A percentile compares a stretch with the other conserved stretches of the same genome.
phyloP scores from a whole-genome alignment of 2,888 invertebrate genomes.

The Geotrupes spiniger region DNA sequence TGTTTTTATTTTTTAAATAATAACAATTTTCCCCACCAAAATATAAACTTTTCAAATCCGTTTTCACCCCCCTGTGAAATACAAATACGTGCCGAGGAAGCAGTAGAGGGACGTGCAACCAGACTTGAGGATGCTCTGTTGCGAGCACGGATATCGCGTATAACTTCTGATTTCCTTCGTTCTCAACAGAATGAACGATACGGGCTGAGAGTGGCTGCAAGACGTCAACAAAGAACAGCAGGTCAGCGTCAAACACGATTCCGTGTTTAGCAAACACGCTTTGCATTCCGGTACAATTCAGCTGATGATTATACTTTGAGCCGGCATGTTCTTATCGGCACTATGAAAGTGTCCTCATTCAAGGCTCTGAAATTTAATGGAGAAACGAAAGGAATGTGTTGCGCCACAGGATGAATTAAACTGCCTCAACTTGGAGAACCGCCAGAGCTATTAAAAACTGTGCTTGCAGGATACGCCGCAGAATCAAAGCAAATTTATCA shows the following conservation, averaged over 20 bases:
- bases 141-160: too few relatives aligned
- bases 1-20: too few relatives aligned
- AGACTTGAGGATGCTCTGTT: too few relatives aligned
- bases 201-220: slow-evolving; percentile 12
- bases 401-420: slow-evolving; percentile 12
- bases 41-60: too few relatives aligned
- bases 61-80: too few relatives aligned
- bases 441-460: slow-evolving; percentile 20
- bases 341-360: background rate
- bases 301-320: slow-evolving; percentile 16
- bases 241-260: slow-evolving; percentile 19
- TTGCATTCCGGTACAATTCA: slow-evolving; percentile 23
- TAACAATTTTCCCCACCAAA: too few relatives aligned
- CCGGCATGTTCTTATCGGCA: too few relatives aligned
- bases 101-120: too few relatives aligned
- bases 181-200: slow-evolving; percentile 5
- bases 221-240: slow-evolving; percentile 22
- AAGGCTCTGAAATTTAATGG: slow-evolving; percentile 11
- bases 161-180: too few relatives aligned
- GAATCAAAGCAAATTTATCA: slow-evolving; percentile 18
- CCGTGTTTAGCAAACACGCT: slow-evolving; percentile 18
- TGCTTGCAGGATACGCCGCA: slow-evolving; percentile 13
- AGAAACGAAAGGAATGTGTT: slow-evolving; percentile 15
- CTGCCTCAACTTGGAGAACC: slow-evolving; percentile 13
- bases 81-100: too few relatives aligned